Evolutionary conservation across 2,888 invertebrate species (phyloP), one percentile per base, ranked within the genome.

Genomic region (Drosophila siamana): DNA sequence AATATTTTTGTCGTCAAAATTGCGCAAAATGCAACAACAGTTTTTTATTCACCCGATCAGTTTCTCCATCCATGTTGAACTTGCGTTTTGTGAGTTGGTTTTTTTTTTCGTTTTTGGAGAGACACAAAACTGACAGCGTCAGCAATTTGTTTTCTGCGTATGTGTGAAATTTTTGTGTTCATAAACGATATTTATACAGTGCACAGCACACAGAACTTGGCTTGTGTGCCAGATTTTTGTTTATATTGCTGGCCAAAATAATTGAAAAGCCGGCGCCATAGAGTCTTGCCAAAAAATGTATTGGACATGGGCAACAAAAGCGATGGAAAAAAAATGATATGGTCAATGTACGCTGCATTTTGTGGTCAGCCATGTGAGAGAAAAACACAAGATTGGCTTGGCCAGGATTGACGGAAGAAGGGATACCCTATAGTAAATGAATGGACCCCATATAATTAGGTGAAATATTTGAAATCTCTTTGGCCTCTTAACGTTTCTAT

Each of bases 281-380:
- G 16, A 51, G 84, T 85, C 84, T 87, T 85, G 85, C 82, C 87
- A 85, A 85, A 80, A 78, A 81, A 16, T 69, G 43, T 69, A 59
- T 78, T 68, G 50, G n/a, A 38, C 47, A 43, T 68, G 50, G n/a
- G 33, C 47, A 43, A 38, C 30, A 41, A 46, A 57, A 33, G 8
- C 36, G 26, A 11, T 2, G n/a, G 38, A 52, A 50, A 61, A 41
- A 44, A 36, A 28, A n/a, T n/a, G 38, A 38, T 50, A 63, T 74
- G 74, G 75, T 61, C 74, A 74, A 69, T 57, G 60, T 43, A 41
- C 48, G 60, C 55, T 44, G 69, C 47, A 61, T 44, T 44, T 50
- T 57, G 64, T 64, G 48, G 48, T 19, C 15, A 55, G 51, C 8
- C 65, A 44, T 19, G 50, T 44, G 55, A 30, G 50, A 41, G 33